Evolutionary conservation across 2,797 vertebrate species (phyloP), one percentile per base, ranked within the genome.

Genomic region (Pipistrellus kuhlii): DNA sequence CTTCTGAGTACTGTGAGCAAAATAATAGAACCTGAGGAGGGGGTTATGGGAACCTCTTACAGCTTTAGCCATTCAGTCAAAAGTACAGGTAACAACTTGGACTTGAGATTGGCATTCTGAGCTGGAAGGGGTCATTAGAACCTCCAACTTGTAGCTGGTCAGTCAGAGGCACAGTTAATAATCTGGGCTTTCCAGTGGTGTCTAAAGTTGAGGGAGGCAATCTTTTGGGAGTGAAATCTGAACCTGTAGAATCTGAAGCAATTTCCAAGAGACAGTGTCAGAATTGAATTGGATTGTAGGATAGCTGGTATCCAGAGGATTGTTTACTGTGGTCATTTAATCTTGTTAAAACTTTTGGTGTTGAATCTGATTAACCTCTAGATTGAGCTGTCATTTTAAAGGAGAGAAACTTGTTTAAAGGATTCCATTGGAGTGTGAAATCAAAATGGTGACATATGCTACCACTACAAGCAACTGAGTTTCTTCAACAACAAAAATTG

Each of bases 351-450:
- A 57, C 64, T 76, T 94, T 81, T 51, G 35, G 51, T 89, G 13
- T 9, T 48, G 25, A 73, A 75, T 73, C 14, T 68, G 78, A 82
- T 73, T 64, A 62, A 35, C 35, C 20, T 88, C 21, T 84, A 72
- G 53, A 48, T 71, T 44, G 59, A 92, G 14, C 9, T 57, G 66
- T 89, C 14, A 55, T 55, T 92, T 96, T 46, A 90, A 92, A 73
- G 30, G 8, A 55, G 90, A 94, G 51, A 44, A 48, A 38, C n/a
- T 44, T 59, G 13, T 46, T 77, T 64, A 73, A 90, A 75, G 30
- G 12, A 59, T 48, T 75, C 8, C 30, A 55, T 6, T 41, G 6
- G 27, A 32, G 87, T n/a, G n/a, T 4, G 48, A 80, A 89, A 82
- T 86, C 5, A 8, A 94, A 76, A 51, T 35, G 51, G n/a, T 66